Conservation (phyloP, 2,797 vertebrate species). For the Enteromius argenteus region DNA sequence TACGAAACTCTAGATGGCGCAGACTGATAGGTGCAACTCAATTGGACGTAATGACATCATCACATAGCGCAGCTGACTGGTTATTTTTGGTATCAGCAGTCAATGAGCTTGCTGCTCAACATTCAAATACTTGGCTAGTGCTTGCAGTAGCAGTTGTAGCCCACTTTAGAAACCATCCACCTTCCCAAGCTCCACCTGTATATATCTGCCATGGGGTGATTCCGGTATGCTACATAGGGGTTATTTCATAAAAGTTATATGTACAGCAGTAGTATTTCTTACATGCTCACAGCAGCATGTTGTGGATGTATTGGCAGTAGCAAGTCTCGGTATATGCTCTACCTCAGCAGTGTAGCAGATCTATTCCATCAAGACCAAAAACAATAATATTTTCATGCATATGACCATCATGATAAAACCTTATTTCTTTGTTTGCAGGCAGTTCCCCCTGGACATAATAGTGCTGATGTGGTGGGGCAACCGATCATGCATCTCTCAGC, state of each 20-base stretch:
- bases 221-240: neutral
- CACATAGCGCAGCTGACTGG: neutral
- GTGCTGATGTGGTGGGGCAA: slow-evolving; percentile 86
- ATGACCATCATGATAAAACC: neutral
- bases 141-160: neutral
- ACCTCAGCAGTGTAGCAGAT: neutral
- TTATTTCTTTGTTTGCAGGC: slow-evolving; percentile 74
- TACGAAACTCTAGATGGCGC: neutral
- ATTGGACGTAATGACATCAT: neutral
- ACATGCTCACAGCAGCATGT: neutral
- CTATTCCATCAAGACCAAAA: neutral
- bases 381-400: neutral
- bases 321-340: no score
- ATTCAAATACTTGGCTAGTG: neutral
- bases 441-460: slow-evolving; percentile 81
- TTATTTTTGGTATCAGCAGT: neutral
- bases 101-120: neutral
- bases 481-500: slow-evolving; percentile 90
- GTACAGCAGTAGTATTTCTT: neutral
- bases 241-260: neutral
- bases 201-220: neutral
- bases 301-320: neutral
- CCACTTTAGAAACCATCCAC: neutral
- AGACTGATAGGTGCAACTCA: neutral
- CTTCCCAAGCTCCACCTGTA: neutral